Conservation (phyloP, 2,888 invertebrate species). For the Brachylomia viminalis region DNA sequence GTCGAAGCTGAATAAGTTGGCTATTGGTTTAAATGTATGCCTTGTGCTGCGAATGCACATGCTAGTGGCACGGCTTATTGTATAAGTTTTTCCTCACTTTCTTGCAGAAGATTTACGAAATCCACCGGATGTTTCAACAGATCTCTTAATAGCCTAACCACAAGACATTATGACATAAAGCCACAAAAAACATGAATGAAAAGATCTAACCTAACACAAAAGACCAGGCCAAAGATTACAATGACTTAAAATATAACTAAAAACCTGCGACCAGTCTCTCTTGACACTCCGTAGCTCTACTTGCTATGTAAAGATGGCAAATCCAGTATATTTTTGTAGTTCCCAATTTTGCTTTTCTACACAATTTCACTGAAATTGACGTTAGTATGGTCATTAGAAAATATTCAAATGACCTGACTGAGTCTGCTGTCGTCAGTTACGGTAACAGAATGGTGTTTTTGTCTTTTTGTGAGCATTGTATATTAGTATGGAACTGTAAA, state of each 20-base stretch:
- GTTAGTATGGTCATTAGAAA: constrained; percentile 46
- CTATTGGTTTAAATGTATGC: no score
- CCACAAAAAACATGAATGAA: background rate
- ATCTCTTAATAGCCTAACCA: background rate
- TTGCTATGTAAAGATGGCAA: background rate
- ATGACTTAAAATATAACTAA: background rate
- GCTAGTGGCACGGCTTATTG: no score
- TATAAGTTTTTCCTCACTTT: background rate
- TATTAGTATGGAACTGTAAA: constrained; percentile 13
- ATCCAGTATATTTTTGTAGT: background rate
- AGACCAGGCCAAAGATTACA: background rate
- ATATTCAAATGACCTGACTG: constrained; percentile 31
- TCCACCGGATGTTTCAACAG: background rate
- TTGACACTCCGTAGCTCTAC: background rate
- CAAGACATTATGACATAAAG: constrained; percentile 1
- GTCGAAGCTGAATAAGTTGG: no score
- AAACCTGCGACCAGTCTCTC: background rate
- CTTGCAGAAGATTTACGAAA: background rate
- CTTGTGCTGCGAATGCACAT: no score
- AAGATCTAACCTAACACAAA: background rate
- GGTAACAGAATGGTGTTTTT: background rate
- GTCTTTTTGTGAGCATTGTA: background rate
- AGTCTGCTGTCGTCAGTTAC: constrained; percentile 2
- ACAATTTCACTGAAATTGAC: constrained; percentile 8
- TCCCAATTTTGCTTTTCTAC: background rate